Evolutionary conservation across 1,140 invertebrate species (phyloP).

Genomic region (Centruroides vittatus): DNA sequence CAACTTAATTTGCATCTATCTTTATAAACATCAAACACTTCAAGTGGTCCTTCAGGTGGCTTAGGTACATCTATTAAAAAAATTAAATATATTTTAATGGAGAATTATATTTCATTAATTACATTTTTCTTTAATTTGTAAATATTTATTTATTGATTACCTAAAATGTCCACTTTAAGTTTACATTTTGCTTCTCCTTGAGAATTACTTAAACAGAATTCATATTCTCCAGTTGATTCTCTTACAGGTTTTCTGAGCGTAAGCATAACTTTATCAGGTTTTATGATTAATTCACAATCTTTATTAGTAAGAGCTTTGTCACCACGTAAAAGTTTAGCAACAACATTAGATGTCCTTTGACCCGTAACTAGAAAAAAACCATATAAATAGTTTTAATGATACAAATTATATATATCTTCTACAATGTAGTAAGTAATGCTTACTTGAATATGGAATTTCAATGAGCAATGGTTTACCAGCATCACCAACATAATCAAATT

Average conservation of each 20-base stretch:
- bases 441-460: conserved; percentile 82
- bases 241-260: conserved; percentile 78
- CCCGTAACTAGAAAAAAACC: conserved; percentile 49
- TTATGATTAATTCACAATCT: conserved; percentile 73
- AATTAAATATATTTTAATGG: no score
- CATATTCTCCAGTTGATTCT: conserved; percentile 58
- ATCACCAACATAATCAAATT: conserved; percentile 22
- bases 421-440: conserved; percentile 7
- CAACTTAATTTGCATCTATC: conserved; percentile 81
- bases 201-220: conserved; percentile 69
- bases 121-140: no score
- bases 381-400: background rate
- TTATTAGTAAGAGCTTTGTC: conserved; percentile 73
- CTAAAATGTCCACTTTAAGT: conserved; percentile 55
- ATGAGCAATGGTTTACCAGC: conserved; percentile 20
- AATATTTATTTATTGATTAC: background rate
- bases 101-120: no score
- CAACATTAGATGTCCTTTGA: conserved; percentile 65
- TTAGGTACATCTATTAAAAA: conserved; percentile 45
- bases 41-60: conserved; percentile 68
- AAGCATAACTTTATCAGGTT: conserved; percentile 72
- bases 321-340: conserved; percentile 77
- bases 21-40: conserved; percentile 82
- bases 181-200: conserved; percentile 76
- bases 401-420: background rate